A percentile compares a stretch with the other conserved stretches of the same genome.
These are phyloP conservation scores for Corvus moneduloides DNA, from an alignment of 2,113 vertebrate genomes.

Conservation along the genomic window DNA sequence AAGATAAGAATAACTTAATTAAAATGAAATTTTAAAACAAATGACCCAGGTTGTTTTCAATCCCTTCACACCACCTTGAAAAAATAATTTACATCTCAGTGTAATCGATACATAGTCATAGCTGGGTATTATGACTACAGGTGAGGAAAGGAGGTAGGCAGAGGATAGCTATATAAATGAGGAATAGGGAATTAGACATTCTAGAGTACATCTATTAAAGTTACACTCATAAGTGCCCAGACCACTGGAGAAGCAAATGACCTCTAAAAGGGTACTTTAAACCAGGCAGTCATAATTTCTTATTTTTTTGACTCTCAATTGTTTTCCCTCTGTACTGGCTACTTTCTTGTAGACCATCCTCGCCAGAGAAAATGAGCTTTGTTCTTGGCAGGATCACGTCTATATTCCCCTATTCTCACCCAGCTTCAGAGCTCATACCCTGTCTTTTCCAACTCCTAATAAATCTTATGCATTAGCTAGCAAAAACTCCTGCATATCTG, in stretches of 20 bases:
- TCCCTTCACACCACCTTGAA: neutral
- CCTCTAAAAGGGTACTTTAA: neutral
- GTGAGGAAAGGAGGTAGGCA: neutral
- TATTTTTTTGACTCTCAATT: neutral
- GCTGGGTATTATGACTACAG: neutral
- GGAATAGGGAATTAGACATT: neutral
- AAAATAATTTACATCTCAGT: neutral
- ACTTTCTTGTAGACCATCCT: neutral
- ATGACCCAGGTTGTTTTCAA: neutral
- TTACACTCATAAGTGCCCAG: neutral
- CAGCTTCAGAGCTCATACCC: neutral
- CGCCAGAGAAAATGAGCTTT: neutral
- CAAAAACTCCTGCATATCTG: neutral
- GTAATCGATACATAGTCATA: neutral
- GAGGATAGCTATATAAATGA: neutral
- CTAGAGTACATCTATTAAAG: neutral
- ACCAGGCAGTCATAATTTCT: neutral
- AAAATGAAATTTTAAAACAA: conserved; percentile 38
- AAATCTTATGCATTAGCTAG: neutral
- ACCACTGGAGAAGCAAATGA: neutral
- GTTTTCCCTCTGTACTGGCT: neutral
- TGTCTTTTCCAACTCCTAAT: neutral
- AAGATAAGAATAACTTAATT: conserved; percentile 46
- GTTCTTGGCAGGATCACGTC: neutral
- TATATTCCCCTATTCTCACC: neutral